Conservation (phyloP, 1,140 invertebrate genomes). For the Drosophila mauritiana region DNA sequence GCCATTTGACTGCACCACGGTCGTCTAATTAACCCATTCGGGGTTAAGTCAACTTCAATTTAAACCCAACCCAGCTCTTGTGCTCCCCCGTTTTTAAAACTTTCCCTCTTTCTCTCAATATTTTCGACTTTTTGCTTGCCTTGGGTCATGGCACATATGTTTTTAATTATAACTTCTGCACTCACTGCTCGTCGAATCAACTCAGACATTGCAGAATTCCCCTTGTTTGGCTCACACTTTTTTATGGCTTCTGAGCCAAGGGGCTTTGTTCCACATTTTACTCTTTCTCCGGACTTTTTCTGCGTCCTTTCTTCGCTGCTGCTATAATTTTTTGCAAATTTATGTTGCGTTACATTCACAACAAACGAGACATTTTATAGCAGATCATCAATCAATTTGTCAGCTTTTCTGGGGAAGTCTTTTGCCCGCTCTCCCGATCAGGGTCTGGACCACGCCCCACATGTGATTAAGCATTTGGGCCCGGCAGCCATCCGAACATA, state of each 20-base stretch:
- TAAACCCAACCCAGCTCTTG: slow-evolving; percentile 28
- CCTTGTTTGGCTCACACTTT: slow-evolving; percentile 28
- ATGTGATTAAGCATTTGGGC: slow-evolving; percentile 71
- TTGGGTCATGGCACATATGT: slow-evolving; percentile 72
- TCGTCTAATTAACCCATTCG: slow-evolving; percentile 70
- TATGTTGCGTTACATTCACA: slow-evolving; percentile 82
- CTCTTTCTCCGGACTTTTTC: slow-evolving; percentile 18
- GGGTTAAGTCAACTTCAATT: slow-evolving; percentile 27
- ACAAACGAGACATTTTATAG: slow-evolving; percentile 83
- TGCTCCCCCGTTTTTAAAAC: slow-evolving; percentile 14
- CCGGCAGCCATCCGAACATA: slow-evolving; percentile 26
- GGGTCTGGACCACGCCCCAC: slow-evolving; percentile 42
- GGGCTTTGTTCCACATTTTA: slow-evolving; percentile 62
- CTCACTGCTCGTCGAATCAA: slow-evolving; percentile 14
- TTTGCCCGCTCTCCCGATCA: slow-evolving; percentile 6
- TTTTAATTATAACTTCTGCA: slow-evolving; percentile 75
- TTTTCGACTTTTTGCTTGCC: slow-evolving; percentile 1
- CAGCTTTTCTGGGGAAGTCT: slow-evolving; percentile 50
- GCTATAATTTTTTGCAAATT: slow-evolving; percentile 80
- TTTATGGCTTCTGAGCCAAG: slow-evolving; percentile 23
- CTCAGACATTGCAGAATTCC: slow-evolving; percentile 41
- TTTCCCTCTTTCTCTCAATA: slow-evolving; percentile 2
- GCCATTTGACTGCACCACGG: slow-evolving; percentile 53
- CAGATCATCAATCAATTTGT: slow-evolving; percentile 83
- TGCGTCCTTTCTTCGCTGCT: slow-evolving; percentile 13